Conservation (phyloP, 2,888 invertebrate species). For the Junonia oenone region DNA sequence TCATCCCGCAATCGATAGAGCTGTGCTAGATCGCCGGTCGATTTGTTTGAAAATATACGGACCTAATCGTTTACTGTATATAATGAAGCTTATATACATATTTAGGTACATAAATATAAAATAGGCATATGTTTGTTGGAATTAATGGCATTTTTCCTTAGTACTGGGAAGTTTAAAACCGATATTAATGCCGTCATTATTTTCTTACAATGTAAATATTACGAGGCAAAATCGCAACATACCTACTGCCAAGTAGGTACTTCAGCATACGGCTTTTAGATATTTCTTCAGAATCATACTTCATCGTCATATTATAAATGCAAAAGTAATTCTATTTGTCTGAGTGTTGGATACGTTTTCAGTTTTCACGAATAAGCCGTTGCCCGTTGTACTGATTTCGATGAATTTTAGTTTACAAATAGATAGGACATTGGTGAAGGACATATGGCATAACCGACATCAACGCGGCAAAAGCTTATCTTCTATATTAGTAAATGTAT, state of each 20-base stretch:
- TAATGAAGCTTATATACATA: neutral
- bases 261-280: neutral
- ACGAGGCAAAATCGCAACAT: neutral
- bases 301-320: too few relatives aligned
- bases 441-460: too few relatives aligned
- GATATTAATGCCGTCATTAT: constrained; percentile 20
- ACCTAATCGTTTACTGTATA: neutral
- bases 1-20: constrained; percentile 25
- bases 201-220: neutral
- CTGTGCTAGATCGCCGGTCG: constrained; percentile 34
- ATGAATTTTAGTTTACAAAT: too few relatives aligned
- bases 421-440: too few relatives aligned
- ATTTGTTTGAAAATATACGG: constrained; percentile 16
- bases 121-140: neutral
- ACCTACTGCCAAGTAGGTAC: neutral
- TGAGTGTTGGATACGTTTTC: too few relatives aligned
- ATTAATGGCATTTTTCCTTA: neutral
- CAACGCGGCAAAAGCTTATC: too few relatives aligned
- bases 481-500: too few relatives aligned
- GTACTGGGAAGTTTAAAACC: neutral
- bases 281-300: neutral
- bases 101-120: neutral
- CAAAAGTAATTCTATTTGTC: too few relatives aligned
- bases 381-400: too few relatives aligned
- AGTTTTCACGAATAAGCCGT: too few relatives aligned